Base-by-base conservation (phyloP, 1,140 invertebrate genomes). In the Neuroterus valhalla region DNA sequence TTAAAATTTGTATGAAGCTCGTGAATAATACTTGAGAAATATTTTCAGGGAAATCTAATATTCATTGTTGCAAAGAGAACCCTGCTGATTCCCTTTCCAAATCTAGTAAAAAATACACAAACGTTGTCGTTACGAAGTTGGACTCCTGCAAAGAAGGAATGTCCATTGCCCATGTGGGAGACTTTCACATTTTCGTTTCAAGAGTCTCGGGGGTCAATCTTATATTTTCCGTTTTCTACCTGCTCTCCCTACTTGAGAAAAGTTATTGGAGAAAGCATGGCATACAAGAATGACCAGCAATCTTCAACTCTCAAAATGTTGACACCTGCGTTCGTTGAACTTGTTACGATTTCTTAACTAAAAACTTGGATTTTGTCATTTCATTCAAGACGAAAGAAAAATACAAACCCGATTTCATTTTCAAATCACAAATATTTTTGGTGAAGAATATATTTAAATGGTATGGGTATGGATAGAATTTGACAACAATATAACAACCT, bases 251-350 rank as follows among this genome's bases (percentile, higher is more conserved):
- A 23, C 26, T 17, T 21, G 19, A 50, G 38, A 52, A 55, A 80
- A 77, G 74, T 76, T 70, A 43, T 46, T 55, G 70, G 84, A 80
- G 31, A 38, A 80, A 76, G 69, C 77, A 75, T n/a, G 72, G 81
- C 81, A 86, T 78, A 79, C 52, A 66, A 55, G 52, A 14, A 55
- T 66, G 70, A 78, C 71, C 78, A 76, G 66, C 68, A 78, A 78
- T 74, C 50, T 82, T 73, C 67, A 78, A 71, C 71, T 80, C 79
- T 81, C 76, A 86, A 88, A 87, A 87, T 86, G 86, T 87, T 88
- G 85, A 87, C 86, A 38, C 31, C 6, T 38, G 31, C 3, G 10
- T 38, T 38, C 3, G 31, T 38, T 8, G 31, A 38, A 38, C 6
- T 38, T 38, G 31, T 8, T 38, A 38, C 5, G 5, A 38, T 1